A percentile compares a stretch with the other conserved stretches of the same genome.
phyloP scores from a whole-genome alignment of 1,140 invertebrate genomes.

The Zaprionus ornatus region DNA sequence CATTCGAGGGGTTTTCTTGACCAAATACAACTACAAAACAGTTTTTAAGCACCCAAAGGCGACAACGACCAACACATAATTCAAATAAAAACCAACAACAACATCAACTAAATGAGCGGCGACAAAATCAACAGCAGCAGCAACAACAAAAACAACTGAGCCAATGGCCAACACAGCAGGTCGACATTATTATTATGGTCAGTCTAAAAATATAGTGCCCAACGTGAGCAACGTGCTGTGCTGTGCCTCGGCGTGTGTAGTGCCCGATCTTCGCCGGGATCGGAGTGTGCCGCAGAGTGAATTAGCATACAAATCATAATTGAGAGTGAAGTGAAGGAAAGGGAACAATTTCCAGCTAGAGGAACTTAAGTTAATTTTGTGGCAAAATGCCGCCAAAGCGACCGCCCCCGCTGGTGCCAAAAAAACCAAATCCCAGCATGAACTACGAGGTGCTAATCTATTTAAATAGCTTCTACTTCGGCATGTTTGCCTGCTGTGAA shows the following conservation, averaged over 20 bases:
- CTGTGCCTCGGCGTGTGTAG: not conserved
- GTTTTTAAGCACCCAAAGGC: conserved; percentile 57
- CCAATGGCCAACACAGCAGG: conserved; percentile 56
- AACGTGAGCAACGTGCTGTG: conserved; percentile 61
- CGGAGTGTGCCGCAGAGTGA: conserved; percentile 23
- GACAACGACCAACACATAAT: conserved; percentile 74
- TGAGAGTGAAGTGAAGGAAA: not conserved
- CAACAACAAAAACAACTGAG: conserved; percentile 29
- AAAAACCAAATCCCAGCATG: conserved; percentile 88
- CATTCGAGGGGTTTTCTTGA: conserved; percentile 26
- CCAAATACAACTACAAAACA: conserved; percentile 25
- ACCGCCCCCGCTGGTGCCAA: conserved; percentile 84
- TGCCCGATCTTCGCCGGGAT: conserved; percentile 32
- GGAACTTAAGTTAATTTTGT: conserved; percentile 3
- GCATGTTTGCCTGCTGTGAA: conserved; percentile 92
- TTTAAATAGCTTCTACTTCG: conserved; percentile 93
- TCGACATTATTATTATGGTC: conserved; percentile 76
- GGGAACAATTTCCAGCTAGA: not conserved
- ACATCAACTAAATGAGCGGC: conserved; percentile 39
- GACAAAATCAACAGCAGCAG: conserved; percentile 39
- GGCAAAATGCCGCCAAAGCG: conserved; percentile 71
- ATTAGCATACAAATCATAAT: conserved; percentile 14
- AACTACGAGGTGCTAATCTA: conserved; percentile 92
- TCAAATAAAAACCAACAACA: conserved; percentile 61
- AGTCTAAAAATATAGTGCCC: conserved; percentile 78